Base-by-base conservation (phyloP, 2,888 invertebrate species). In the Iphiclides podalirius region DNA sequence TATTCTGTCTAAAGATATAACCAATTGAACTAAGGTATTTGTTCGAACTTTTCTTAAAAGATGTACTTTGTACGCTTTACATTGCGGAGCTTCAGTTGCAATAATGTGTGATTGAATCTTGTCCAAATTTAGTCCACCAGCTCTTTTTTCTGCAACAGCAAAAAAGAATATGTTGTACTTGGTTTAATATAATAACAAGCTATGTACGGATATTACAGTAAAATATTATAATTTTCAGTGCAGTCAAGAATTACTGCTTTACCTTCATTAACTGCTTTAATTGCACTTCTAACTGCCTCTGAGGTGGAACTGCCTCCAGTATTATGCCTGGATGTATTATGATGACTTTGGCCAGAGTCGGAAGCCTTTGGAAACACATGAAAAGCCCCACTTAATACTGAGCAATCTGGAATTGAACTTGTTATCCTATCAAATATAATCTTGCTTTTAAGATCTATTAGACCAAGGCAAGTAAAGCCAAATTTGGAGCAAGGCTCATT, bases 401-500 rank as follows among this genome's bases (percentile, higher is more conserved):
- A 79, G 55, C 82, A 81, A 44, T 85, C 86, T 1, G 84, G 79
- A 59, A 87, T 75, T 12, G 84, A 79, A 31, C 73, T 65, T 4
- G 82, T 70, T 1, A 71, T 67, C 8, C 75, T 66, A 12, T 70
- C 66, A 33, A 67, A 54, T n/a, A 61, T 60, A 52, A 64, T 67
- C 55, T 76, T 82, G 50, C 66, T 75, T 63, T 91, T 92, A 55
- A 94, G 91, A 74, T 97, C 96, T 0, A 97, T 95, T 11, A 98
- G 89, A 3, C 98, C 98, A 9, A 98, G 90, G 63, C 95, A 95
- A 8, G 92, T 92, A 75, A 98, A 98, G 17, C 96, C 96, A 79
- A 98, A 98, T 79, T 98, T 98, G 0, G 95, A 94, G 60, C 98
- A 95, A 1, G 94, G 94, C 79, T 98, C 98, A 53, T 92, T 92